Evolutionary conservation across 2,888 invertebrate genomes (phyloP).

Genomic region (Dichetophora obliterata): DNA sequence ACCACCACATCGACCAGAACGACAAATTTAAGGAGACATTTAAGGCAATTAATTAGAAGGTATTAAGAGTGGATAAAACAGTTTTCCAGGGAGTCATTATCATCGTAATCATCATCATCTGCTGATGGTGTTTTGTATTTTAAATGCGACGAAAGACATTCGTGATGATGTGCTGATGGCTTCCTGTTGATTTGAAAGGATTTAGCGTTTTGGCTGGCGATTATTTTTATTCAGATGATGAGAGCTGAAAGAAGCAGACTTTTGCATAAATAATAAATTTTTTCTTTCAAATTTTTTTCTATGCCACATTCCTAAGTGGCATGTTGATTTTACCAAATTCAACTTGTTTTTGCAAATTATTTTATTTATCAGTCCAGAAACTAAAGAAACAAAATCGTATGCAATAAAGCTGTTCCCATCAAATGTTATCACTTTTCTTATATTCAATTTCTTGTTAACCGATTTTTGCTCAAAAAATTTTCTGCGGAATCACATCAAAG

Average conservation of each 20-base stretch:
- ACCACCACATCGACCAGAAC: background rate
- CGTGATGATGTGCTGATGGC: background rate
- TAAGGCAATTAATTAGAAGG: conserved; percentile 33
- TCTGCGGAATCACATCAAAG: background rate
- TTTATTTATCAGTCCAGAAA: background rate
- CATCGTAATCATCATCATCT: conserved; percentile 9
- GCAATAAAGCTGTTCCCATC: conserved; percentile 10
- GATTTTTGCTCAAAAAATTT: background rate
- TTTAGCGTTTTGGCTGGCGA: too few species aligned
- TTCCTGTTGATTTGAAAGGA: too few species aligned
- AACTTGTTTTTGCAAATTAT: background rate
- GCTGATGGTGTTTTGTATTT: background rate
- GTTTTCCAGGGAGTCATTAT: conserved; percentile 17
- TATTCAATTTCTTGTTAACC: background rate
- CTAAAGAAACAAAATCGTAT: background rate
- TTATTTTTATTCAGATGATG: too few species aligned
- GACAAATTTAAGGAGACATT: conserved; percentile 28
- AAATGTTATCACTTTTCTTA: background rate
- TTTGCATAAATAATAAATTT: too few species aligned
- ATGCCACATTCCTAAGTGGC: too few species aligned
- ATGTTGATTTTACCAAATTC: too few species aligned
- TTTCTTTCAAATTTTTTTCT: too few species aligned
- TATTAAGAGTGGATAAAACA: conserved; percentile 31
- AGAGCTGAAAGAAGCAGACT: too few species aligned
- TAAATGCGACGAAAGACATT: background rate